Conservation (phyloP, 2,797 vertebrate genomes). For the Acanthopagrus latus region DNA sequence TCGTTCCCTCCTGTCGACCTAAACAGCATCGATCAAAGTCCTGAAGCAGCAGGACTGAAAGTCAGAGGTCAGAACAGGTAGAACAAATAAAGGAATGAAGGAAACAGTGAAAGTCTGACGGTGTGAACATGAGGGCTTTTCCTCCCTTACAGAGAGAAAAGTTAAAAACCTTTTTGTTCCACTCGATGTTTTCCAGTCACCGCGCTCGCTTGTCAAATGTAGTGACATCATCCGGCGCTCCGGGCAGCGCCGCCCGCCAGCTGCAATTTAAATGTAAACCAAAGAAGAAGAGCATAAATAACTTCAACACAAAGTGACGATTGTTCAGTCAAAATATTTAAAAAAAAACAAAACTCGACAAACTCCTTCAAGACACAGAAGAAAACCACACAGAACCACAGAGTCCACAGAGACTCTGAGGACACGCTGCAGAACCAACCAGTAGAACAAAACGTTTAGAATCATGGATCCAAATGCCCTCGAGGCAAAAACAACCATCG, state of each 20-base stretch:
- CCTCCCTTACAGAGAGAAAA: no score
- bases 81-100: no score
- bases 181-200: no score
- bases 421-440: no score
- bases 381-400: neutral
- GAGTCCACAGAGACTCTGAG: neutral
- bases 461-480: no score
- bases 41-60: neutral
- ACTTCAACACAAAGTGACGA: conserved; percentile 10
- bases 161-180: no score
- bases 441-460: no score
- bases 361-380: no score
- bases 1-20: neutral
- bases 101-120: no score
- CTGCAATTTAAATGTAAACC: neutral
- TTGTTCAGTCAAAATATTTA: neutral
- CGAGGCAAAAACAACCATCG: no score
- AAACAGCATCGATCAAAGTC: neutral
- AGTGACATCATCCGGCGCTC: neutral
- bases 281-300: conserved; percentile 16
- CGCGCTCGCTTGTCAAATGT: no score
- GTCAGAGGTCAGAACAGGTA: neutral
- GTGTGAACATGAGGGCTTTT: no score
- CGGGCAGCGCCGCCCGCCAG: neutral
- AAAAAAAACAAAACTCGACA: neutral